Base-by-base conservation (phyloP, 2,888 invertebrate genomes). In the Eupithecia dodoneata region DNA sequence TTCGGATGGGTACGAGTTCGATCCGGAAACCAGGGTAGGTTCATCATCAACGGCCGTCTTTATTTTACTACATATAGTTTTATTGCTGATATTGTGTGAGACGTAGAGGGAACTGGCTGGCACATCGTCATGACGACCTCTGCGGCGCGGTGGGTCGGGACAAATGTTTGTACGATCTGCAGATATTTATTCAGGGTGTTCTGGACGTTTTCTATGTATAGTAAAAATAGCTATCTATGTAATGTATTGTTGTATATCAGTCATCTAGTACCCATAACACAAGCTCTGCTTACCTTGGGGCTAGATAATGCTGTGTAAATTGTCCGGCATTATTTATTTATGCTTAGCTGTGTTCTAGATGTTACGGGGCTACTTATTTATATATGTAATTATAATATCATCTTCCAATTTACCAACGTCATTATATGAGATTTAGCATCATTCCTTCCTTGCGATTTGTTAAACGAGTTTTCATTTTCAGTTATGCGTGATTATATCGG, bases 401-500 rank as follows among this genome's bases (percentile, higher is more conserved):
- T 55, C 18, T 0, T 55, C 7, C 5, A 59, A 18, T 9, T 18
- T 59, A 59, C 10, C n/a, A 59, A 9, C 9, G n/a, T n/a, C 3
- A 30, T 15, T 15, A 1, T 55, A 55, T 55, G 18, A 59, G 3
- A 66, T 41, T 66, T 41, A 42, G 42, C 15, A 66, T 42, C 9
- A 41, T 42, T 15, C 13, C 15, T 42, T 63, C 2, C 3, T 63
- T 63, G 30, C 30, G 9, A 59, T 63, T 63, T 2, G 10, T 30
- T 30, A 10, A 59, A 30, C 10, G 30, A 66, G 15, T 15, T 66
- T 42, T 15, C 6, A 42, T 66, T 66, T 66, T 15, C 66, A 66
- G 66, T 15, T 7, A 47, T 70, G 87, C 71, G 82, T 83, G 4
- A 44, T 70, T 0, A 86, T 86, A 9, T 80, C 83, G 4, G 84